Evolutionary conservation across 2,888 invertebrate species (phyloP), one percentile per base, ranked within the genome.

Genomic region (Panzeria rudis): DNA sequence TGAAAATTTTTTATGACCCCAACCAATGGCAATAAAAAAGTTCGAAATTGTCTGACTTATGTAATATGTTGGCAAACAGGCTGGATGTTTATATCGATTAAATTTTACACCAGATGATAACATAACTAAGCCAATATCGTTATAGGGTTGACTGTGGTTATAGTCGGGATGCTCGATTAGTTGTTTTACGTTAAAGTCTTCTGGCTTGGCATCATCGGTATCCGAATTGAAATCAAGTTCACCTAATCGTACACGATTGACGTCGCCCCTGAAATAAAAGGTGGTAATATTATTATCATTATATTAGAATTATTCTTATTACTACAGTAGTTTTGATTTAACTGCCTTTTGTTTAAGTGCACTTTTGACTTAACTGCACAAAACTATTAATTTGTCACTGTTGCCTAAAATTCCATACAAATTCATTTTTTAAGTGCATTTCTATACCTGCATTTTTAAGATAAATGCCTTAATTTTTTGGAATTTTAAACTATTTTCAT

Each of bases 81-180:
- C 92, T 0, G 94, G 94, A 72, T 92, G 89, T 23, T 93, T 92
- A 86, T 91, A 93, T 1, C 89, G 89, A 64, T 88, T 91, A 72
- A 93, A 93, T 6, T 84, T 87, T 0, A 93, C 93, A 0, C 88
- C 87, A 0, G 89, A 87, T 13, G 90, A 89, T 44, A 95, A 88
- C 80, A 91, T 89, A 11, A 94, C 87, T 8, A 95, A 88, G 0
- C 93, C 94, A 23, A 95, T 93, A 88, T 95, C 95, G 88, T 94
- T 93, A 88, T 93, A 94, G 32, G 92, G 89, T 15, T 75, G 15
- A 8, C 44, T 59, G 11, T 69, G 73, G 1, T 87, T 89, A 87
- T 93, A 94, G 2, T 89, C 87, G 0, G 93, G 93, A 89, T 94
- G 93, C 32, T 90, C 87, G 4, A 90, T 88, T 13, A 76, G 52